These are phyloP conservation scores for Rhyacophila evoluta DNA, from an alignment of 2,888 invertebrate genomes.

Conservation along the genomic window DNA sequence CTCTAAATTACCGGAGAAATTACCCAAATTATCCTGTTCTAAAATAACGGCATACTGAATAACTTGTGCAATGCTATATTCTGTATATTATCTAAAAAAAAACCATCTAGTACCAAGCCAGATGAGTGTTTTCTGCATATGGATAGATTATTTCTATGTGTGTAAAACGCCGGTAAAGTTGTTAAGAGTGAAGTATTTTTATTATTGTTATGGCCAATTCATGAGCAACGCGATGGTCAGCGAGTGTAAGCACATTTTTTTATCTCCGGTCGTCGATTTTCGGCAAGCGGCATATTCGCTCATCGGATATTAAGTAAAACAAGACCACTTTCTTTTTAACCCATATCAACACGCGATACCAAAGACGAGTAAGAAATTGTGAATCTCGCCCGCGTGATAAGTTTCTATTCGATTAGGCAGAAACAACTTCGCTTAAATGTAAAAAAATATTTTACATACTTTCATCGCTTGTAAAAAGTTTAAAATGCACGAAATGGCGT, in stretches of 20 bases:
- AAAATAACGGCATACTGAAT: too few relatives aligned
- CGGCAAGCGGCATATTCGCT: constrained; percentile 2
- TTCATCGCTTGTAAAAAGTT: not conserved
- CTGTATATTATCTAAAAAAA: too few relatives aligned
- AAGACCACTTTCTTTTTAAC: constrained; percentile 17
- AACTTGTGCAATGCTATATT: too few relatives aligned
- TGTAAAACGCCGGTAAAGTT: not conserved
- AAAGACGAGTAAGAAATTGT: not conserved
- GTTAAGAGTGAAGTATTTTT: not conserved
- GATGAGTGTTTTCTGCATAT: too few relatives aligned
- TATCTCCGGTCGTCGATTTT: not conserved
- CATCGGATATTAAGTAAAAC: not conserved
- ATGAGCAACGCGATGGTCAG: not conserved
- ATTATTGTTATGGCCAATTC: not conserved
- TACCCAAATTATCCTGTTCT: too few relatives aligned
- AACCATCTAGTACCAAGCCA: too few relatives aligned
- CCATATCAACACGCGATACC: constrained; percentile 2
- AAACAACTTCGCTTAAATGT: not conserved
- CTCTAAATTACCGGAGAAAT: too few relatives aligned
- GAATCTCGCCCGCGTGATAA: not conserved
- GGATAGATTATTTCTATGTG: not conserved
- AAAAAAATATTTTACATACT: not conserved
- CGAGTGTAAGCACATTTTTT: not conserved
- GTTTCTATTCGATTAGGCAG: constrained; percentile 7
- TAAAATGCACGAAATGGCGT: too few relatives aligned